Evolutionary conservation across 1,140 invertebrate genomes (phyloP).

Genomic region (Rhynchophorus ferrugineus): DNA sequence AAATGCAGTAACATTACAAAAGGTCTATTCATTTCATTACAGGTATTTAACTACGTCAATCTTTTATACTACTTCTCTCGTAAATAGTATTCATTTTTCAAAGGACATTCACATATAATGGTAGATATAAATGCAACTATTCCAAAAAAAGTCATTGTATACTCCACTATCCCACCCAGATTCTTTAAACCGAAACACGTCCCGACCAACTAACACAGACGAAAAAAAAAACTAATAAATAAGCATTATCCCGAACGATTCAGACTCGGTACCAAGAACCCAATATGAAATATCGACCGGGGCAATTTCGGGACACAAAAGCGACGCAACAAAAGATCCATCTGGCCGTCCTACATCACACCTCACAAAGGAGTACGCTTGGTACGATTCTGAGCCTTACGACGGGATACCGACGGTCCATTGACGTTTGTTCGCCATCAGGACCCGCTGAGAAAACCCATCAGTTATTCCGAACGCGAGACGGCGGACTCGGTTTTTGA

Average conservation of each 20-base stretch:
- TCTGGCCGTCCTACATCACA: conserved; percentile 29
- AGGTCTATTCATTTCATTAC: too few species aligned
- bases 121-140: too few species aligned
- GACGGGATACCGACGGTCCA: conserved; percentile 5
- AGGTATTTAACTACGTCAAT: too few species aligned
- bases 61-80: too few species aligned
- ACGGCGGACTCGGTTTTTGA: conserved; percentile 13
- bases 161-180: too few species aligned
- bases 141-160: too few species aligned
- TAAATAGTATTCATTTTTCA: too few species aligned
- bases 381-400: conserved; percentile 19
- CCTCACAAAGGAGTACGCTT: conserved; percentile 21
- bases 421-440: not conserved
- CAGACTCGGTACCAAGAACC: not conserved
- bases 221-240: conserved; percentile 13
- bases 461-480: conserved; percentile 20
- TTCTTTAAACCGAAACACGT: too few species aligned
- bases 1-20: too few species aligned
- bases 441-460: conserved; percentile 28
- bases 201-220: too few species aligned
- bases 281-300: conserved; percentile 15
- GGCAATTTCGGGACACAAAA: conserved; percentile 23
- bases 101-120: too few species aligned
- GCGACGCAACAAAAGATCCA: conserved; percentile 23
- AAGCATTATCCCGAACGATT: not conserved